Evolutionary conservation across 2,888 invertebrate species (phyloP).

Genomic region (Cephus sareptanus): DNA sequence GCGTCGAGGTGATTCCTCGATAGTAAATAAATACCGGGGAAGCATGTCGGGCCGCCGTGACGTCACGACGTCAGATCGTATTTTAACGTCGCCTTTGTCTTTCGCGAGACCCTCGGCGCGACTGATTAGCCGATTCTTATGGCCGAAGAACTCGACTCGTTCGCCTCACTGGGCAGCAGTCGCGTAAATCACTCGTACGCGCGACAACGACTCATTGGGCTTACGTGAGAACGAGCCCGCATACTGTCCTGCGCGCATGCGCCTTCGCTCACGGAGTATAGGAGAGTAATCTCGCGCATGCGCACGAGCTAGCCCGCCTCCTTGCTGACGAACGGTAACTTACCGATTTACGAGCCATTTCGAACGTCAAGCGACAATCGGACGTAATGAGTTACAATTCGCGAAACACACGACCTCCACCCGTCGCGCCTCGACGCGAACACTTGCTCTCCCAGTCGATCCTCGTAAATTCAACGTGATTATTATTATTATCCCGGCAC

Average conservation of each 20-base stretch:
- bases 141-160: conserved; percentile 10
- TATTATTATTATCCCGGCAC: neutral
- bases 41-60: neutral
- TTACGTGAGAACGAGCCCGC: neutral
- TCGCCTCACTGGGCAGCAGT: neutral
- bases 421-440: neutral
- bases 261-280: no score
- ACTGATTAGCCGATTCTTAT: conserved; percentile 39
- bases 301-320: neutral
- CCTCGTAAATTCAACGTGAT: neutral
- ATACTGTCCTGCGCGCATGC: neutral
- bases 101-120: conserved; percentile 11
- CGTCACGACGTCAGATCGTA: neutral
- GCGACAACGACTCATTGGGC: neutral
- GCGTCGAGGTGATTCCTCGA: neutral
- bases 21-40: neutral
- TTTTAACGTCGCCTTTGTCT: conserved; percentile 2
- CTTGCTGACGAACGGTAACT: conserved; percentile 19
- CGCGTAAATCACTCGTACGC: conserved; percentile 1
- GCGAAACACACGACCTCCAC: neutral
- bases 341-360: conserved; percentile 26
- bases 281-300: neutral
- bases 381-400: conserved; percentile 1
- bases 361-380: conserved; percentile 5
- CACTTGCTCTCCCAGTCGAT: neutral